Base-by-base conservation (phyloP, 2,113 vertebrate genomes). In the Equus przewalskii region DNA sequence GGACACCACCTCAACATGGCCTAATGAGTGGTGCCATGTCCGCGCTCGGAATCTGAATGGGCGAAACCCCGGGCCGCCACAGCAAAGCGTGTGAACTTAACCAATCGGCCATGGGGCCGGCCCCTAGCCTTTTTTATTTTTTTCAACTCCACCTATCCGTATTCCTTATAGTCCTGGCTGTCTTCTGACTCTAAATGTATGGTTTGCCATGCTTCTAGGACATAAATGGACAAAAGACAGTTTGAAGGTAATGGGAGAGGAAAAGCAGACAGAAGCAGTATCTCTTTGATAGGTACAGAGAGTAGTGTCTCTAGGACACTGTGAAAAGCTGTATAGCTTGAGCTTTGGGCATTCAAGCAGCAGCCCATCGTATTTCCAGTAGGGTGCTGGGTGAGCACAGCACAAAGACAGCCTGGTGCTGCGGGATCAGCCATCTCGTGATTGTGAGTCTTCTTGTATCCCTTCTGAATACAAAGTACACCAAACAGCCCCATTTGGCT, bases 81-180 rank as follows among this genome's bases (percentile, higher is more conserved):
- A 41, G 36, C 36, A 41, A 41, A 41, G 36, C 36, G 36, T 41
- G 36, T 41, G 36, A 41, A 41, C 36, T 41, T 41, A 41, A 41
- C 36, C 36, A 41, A 41, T 41, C 36, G 36, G 36, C 36, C 36
- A 41, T 41, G 36, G 36, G 36, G 36, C 36, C 36, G 36, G 36
- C 36, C 3, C 36, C 36, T 41, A 41, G 36, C 36, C 36, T 41
- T 41, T 41, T 41, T 41, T 41, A 3, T 36, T 36, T 49, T 72
- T 81, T 73, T 19, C 51, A 69, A 70, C 8, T 83, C 28, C 15
- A 60, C 21, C 21, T 30, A 60, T 60, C 5, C 18, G 7, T 62
- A 91, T 89, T 95, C 91, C 36, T 90, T 82, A 83, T 54, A 54
- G 15, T 46, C 44, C 10, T 69, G 62, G 26, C 11, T 91, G 10